Base-by-base conservation (phyloP, 1,140 invertebrate genomes). In the Psix sp. region DNA sequence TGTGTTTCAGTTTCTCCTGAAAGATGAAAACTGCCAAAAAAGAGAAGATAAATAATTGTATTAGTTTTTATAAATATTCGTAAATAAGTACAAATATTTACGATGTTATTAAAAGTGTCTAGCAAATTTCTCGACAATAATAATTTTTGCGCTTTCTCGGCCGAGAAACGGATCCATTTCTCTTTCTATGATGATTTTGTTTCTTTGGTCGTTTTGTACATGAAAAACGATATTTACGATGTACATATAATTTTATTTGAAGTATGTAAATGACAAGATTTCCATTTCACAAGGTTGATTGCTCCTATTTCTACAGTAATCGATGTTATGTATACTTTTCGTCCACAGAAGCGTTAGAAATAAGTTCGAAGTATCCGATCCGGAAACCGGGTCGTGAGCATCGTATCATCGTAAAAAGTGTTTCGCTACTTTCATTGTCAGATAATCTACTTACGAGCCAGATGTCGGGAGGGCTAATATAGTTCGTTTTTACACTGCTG, bases 381-480 rank as follows among this genome's bases (percentile, higher is more conserved):
- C 79, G 77, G 74, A 80, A 86, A 85, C 82, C 76, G 74, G 84
- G 84, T 85, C 82, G 80, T 56, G 52, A 63, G 54, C 67, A 65
- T 62, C 62, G 79, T 70, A 76, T 79, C 80, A 82, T 78, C 76
- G 78, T 80, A 81, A 86, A 83, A 83, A 77, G 60, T 77, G 59
- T 72, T 72, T 77, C 65, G 66, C 82, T 83, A 86, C 84, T 85
- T 86, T 85, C 84, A 84, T 84, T 85, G 83, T 82, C 80, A 76
- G 65, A 60, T 66, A 67, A 46, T 73, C 51, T 77, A 74, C 66
- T 74, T 72, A 52, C 40, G 52, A 74, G 57, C 51, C 60, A 66
- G 66, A 63, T 49, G 39, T 65, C 68, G 46, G 40, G 52, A 59
- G 65, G 52, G 65, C 65, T 68, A 46, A 51, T 68, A 51, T 46